Conservation (phyloP, 2,888 invertebrate species). For the Nudaria mundana region DNA sequence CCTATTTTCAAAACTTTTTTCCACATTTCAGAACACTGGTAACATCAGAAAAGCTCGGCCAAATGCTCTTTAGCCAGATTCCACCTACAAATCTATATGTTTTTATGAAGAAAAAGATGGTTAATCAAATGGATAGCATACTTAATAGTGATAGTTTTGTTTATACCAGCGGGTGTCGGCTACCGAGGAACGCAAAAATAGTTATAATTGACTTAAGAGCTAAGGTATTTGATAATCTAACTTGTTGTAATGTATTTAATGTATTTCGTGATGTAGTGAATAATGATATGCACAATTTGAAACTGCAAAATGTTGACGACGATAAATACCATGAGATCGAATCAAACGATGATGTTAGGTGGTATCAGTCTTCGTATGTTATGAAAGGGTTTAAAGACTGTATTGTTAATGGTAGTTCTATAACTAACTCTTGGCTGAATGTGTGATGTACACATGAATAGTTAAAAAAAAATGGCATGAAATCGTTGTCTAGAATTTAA, state of each 20-base stretch:
- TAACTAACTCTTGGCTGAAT: conserved; percentile 73
- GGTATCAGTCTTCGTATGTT: conserved; percentile 79
- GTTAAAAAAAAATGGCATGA: no score
- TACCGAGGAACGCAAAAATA: conserved; percentile 61
- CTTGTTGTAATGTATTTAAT: conserved; percentile 65
- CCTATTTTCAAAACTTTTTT: conserved; percentile 5
- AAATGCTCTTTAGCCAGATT: conserved; percentile 61
- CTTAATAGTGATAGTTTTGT: conserved; percentile 60
- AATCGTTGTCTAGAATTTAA: no score
- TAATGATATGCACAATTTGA: conserved; percentile 36
- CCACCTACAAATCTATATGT: conserved; percentile 74
- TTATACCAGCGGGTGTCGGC: conserved; percentile 53
- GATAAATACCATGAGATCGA: conserved; percentile 57
- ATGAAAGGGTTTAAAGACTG: conserved; percentile 83
- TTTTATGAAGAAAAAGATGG: conserved; percentile 63
- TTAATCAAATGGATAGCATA: conserved; percentile 37
- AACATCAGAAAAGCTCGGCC: conserved; percentile 65
- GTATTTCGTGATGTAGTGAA: conserved; percentile 62
- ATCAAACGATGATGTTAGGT: conserved; percentile 53
- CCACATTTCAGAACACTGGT: conserved; percentile 69
- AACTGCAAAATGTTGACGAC: conserved; percentile 30
- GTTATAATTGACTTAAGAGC: conserved; percentile 61
- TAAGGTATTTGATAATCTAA: conserved; percentile 40
- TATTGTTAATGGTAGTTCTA: conserved; percentile 76
- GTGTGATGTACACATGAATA: no score